Percentiles rank a stretch among this genome's conserved stretches.
Conservation (phyloP, 2,797 vertebrate species). For the Micromesistius poutassou region DNA sequence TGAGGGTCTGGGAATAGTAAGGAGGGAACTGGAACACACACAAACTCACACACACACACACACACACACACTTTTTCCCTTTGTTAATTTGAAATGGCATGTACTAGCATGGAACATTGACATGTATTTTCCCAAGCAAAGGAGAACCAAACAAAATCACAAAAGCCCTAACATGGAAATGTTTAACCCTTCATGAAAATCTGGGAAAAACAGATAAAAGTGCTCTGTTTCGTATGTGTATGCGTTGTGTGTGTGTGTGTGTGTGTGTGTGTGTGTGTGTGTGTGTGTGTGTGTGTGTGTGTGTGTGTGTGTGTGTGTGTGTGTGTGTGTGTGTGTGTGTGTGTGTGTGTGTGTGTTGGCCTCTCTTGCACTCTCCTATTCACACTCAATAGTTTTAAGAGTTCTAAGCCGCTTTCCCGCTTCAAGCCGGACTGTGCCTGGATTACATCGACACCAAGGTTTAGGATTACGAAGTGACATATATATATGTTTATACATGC, state of each 20-base stretch:
- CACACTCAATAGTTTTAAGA: neutral
- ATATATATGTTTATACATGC: neutral
- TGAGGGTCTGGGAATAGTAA: neutral
- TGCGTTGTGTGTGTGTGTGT: no score
- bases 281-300: no score
- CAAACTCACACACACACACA: neutral
- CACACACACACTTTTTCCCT: neutral
- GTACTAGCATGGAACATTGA: neutral
- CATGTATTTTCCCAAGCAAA: neutral
- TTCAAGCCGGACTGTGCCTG: neutral
- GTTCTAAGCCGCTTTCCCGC: neutral
- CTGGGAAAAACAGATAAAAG: neutral
- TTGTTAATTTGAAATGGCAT: neutral
- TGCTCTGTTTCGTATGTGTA: neutral
- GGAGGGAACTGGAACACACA: neutral
- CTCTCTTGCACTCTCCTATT: neutral
- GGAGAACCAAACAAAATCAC: neutral
- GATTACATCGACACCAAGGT: neutral
- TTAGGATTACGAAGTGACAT: neutral
- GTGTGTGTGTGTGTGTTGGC: neutral
- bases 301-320: no score
- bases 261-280: neutral
- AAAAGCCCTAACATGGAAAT: neutral
- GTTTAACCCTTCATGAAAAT: neutral
- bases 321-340: neutral